Conservation (phyloP, 2,797 vertebrate genomes). For the Toxotes lorentzi region DNA sequence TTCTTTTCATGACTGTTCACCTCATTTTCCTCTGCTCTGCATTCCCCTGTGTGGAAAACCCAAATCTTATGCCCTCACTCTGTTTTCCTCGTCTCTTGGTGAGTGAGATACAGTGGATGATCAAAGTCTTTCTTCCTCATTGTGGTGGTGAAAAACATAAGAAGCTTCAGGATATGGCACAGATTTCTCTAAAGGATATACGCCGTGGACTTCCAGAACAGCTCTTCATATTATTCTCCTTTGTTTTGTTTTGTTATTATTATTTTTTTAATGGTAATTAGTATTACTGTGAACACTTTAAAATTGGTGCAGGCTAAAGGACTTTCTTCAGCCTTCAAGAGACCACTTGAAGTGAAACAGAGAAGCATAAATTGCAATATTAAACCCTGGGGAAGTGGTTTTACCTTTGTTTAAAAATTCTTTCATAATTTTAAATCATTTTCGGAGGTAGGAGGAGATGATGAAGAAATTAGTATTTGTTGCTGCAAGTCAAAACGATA, state of each 20-base stretch:
- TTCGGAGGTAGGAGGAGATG: constrained; percentile 26
- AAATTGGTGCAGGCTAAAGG: constrained; percentile 36
- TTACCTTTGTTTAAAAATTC: constrained; percentile 44
- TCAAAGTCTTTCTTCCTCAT: constrained; percentile 75
- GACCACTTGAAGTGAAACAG: constrained; percentile 55
- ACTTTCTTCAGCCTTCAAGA: constrained; percentile 36
- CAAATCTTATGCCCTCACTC: constrained; percentile 47
- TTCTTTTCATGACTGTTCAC: constrained; percentile 53
- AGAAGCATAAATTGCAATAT: constrained; percentile 31
- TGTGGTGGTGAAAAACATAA: constrained; percentile 58
- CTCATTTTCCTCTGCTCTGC: constrained; percentile 62
- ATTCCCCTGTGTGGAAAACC: constrained; percentile 51
- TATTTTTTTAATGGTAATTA: constrained; percentile 60
- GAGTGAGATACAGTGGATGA: constrained; percentile 64
- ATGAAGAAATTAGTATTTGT: constrained; percentile 32
- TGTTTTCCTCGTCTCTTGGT: constrained; percentile 52
- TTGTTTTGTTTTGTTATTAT: constrained; percentile 35
- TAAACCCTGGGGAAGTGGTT: constrained; percentile 31
- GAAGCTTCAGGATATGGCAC: constrained; percentile 61
- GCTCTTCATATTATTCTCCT: constrained; percentile 33
- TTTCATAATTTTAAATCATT: constrained; percentile 51
- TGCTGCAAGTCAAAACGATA: constrained; percentile 39
- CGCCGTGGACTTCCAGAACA: constrained; percentile 33
- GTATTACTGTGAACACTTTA: constrained; percentile 46
- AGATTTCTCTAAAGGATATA: constrained; percentile 54